Percentiles rank a stretch among this genome's conserved stretches.
These are phyloP conservation scores for Pantherophis guttatus DNA, from an alignment of 2,113 vertebrate species.

Conservation along the genomic window DNA sequence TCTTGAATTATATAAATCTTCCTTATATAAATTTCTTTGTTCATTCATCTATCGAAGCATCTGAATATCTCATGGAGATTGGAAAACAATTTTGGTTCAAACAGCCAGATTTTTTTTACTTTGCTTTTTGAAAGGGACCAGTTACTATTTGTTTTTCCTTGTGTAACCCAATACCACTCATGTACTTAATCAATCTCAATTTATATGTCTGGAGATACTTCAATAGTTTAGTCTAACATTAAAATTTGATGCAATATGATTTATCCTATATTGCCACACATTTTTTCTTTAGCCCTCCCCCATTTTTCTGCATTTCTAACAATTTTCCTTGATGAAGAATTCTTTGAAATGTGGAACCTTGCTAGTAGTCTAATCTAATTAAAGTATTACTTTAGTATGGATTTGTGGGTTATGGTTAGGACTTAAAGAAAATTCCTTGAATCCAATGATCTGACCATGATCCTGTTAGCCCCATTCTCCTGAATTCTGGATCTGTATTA, in stretches of 20 bases:
- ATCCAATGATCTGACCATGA: not conserved
- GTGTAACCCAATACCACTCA: not conserved
- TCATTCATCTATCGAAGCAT: not conserved
- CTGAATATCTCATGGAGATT: not conserved
- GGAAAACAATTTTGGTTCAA: not conserved
- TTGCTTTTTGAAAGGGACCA: not conserved
- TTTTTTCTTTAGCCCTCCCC: not conserved
- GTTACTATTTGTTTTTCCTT: not conserved
- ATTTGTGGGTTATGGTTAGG: not conserved
- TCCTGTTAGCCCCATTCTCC: not conserved
- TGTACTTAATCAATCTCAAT: not conserved
- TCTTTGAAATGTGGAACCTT: not conserved
- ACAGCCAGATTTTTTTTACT: not conserved
- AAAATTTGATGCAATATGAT: not conserved
- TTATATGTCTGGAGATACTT: not conserved
- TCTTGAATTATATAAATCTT: not conserved
- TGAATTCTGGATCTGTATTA: not conserved
- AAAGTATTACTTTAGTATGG: not conserved
- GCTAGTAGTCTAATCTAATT: not conserved
- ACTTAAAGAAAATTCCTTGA: not conserved
- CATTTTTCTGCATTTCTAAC: not conserved
- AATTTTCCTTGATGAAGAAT: not conserved
- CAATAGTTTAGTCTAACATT: not conserved
- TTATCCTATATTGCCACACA: not conserved
- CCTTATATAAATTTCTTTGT: not conserved